A percentile compares a stretch with the other conserved stretches of the same genome.
Conservation (phyloP, 2,797 vertebrate genomes). For the Galaxias olidus region DNA sequence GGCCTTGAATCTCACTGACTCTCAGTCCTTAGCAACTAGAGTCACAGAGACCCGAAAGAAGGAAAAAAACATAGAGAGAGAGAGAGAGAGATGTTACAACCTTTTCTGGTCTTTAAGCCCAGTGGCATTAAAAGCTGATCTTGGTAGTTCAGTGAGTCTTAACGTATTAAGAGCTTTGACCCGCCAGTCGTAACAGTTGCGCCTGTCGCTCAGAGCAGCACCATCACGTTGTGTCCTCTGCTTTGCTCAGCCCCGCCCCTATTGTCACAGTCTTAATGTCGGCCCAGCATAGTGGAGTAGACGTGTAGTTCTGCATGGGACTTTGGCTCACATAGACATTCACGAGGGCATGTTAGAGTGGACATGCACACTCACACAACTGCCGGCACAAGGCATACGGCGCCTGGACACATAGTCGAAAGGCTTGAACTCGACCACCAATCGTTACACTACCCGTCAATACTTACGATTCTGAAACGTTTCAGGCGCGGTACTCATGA, state of each 20-base stretch:
- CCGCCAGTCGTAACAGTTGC: background rate
- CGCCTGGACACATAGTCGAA: background rate
- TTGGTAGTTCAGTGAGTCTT: background rate
- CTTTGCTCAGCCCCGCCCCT: too few species aligned
- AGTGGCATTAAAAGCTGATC: conserved; percentile 1
- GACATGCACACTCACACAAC: background rate
- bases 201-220: too few species aligned
- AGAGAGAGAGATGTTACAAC: conserved; percentile 7
- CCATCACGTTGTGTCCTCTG: too few species aligned
- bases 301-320: too few species aligned
- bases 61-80: background rate
- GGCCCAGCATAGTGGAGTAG: too few species aligned
- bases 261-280: too few species aligned
- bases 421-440: background rate
- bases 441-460: background rate
- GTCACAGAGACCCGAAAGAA: conserved; percentile 1
- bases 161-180: conserved; percentile 20
- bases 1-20: conserved; percentile 25
- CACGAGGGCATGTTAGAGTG: background rate
- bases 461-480: too few species aligned
- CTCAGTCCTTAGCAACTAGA: conserved; percentile 2
- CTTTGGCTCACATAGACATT: background rate
- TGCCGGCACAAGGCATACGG: background rate
- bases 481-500: too few species aligned
- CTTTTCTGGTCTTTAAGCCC: background rate